Evolutionary conservation across 1,140 invertebrate genomes (phyloP).

Genomic region (Leucophenga varia): DNA sequence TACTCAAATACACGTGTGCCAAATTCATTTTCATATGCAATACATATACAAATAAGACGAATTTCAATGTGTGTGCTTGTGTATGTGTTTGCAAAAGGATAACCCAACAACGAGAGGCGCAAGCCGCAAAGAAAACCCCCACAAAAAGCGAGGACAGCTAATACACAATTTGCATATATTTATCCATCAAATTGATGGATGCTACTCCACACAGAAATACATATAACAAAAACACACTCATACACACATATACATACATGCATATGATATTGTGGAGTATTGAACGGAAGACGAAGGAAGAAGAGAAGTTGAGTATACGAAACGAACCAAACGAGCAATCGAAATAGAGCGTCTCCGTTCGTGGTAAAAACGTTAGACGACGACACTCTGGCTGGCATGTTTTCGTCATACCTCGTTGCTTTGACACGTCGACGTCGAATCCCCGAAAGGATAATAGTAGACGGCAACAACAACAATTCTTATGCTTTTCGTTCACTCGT

Average conservation of each 20-base stretch:
- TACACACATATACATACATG: conserved; percentile 21
- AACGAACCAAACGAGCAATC: conserved; percentile 9
- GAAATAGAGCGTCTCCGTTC: too few species aligned
- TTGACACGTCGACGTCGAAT: conserved; percentile 45
- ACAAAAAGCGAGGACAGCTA: conserved; percentile 40
- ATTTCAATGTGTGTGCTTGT: conserved; percentile 25
- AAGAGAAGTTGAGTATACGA: conserved; percentile 1
- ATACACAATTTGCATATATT: conserved; percentile 57
- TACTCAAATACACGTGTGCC: conserved; percentile 50
- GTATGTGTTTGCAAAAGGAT: conserved; percentile 48
- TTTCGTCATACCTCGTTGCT: conserved; percentile 26
- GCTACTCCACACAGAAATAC: conserved; percentile 23
- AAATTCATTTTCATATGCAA: conserved; percentile 48
- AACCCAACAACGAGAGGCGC: conserved; percentile 27
- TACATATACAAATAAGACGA: conserved; percentile 29
- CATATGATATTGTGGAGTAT: conserved; percentile 1
- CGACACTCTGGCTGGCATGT: too few species aligned
- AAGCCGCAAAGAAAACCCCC: background rate
- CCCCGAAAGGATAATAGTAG: conserved; percentile 52
- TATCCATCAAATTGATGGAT: conserved; percentile 57
- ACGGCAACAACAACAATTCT: conserved; percentile 38
- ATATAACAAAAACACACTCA: conserved; percentile 12
- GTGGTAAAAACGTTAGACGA: too few species aligned
- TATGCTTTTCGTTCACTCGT: too few species aligned
- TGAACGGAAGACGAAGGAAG: background rate